Percentiles rank a stretch among this genome's conserved stretches.
These are phyloP conservation scores for Drosophila helvetica DNA, from an alignment of 2,888 invertebrate genomes.

Conservation along the genomic window DNA sequence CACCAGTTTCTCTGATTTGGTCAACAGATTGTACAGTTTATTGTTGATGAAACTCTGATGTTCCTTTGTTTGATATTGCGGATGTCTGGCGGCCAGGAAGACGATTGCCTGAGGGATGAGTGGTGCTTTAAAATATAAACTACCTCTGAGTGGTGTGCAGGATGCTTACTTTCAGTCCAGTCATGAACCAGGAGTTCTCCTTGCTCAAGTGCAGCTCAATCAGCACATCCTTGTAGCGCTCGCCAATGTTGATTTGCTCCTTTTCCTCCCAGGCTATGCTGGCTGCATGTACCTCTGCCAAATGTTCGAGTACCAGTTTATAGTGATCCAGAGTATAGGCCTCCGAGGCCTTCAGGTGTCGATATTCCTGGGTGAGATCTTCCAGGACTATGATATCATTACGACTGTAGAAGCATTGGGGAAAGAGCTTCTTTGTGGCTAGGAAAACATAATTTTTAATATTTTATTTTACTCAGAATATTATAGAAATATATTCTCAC, in stretches of 20 bases:
- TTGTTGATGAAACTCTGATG: constrained; percentile 65
- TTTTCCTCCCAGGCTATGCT: constrained; percentile 78
- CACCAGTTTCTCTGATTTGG: constrained; percentile 59
- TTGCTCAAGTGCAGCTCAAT: constrained; percentile 62
- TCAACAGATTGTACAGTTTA: constrained; percentile 62
- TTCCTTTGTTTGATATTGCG: constrained; percentile 66
- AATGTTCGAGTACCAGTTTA: constrained; percentile 64
- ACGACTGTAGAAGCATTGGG: constrained; percentile 71
- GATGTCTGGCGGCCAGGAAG: constrained; percentile 70
- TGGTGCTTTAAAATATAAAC: neutral
- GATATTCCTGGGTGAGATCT: constrained; percentile 63
- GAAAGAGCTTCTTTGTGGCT: constrained; percentile 66
- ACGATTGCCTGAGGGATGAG: constrained; percentile 64
- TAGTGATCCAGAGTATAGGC: constrained; percentile 58
- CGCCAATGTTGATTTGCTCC: constrained; percentile 65
- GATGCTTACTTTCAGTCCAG: constrained; percentile 69
- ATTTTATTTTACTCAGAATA: too few relatives aligned
- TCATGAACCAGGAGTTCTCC: constrained; percentile 73
- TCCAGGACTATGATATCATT: constrained; percentile 77
- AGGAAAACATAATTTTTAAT: neutral
- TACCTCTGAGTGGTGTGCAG: neutral
- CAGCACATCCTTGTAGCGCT: constrained; percentile 57
- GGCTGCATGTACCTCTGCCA: constrained; percentile 74
- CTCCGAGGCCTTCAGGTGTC: constrained; percentile 56
- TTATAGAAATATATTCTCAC: too few relatives aligned